A percentile compares a stretch with the other conserved stretches of the same genome.
These are phyloP conservation scores for Myotis findleyi DNA, from an alignment of 2,797 vertebrate genomes.

Conservation along the genomic window DNA sequence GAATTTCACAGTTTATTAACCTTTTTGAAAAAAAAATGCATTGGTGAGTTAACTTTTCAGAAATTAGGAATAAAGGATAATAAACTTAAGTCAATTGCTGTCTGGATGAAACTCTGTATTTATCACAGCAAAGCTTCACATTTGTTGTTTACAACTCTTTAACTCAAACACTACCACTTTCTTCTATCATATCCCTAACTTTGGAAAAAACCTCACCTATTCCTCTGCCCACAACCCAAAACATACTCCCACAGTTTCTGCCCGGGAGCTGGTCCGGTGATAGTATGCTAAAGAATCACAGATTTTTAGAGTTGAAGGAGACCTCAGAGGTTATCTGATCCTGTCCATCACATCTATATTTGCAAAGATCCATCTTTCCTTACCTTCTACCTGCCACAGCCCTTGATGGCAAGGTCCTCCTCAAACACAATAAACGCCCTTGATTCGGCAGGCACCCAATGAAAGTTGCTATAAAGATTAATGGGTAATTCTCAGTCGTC, in stretches of 20 bases:
- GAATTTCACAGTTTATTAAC: not conserved
- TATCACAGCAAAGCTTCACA: not conserved
- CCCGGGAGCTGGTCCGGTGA: not conserved
- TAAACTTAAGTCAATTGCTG: not conserved
- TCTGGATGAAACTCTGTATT: constrained; percentile 8
- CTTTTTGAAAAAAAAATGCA: constrained; percentile 22
- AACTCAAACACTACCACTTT: not conserved
- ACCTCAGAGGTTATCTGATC: not conserved
- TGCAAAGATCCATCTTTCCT: constrained; percentile 9
- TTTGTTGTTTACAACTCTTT: not conserved
- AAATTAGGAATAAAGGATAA: not conserved
- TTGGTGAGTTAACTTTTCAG: not conserved
- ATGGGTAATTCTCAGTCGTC: not conserved
- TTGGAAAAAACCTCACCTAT: not conserved
- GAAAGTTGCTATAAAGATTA: not conserved
- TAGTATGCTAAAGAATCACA: not conserved
- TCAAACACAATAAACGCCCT: not conserved
- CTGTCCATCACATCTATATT: not conserved
- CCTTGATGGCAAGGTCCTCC: not conserved
- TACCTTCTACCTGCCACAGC: not conserved
- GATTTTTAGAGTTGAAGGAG: not conserved
- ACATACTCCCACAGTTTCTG: not conserved
- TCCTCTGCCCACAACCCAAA: not conserved
- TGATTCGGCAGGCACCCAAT: not conserved
- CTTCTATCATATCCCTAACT: not conserved